Evolutionary conservation across 2,888 invertebrate species (phyloP).

Genomic region (Scaptomyza cyrtandrae): DNA sequence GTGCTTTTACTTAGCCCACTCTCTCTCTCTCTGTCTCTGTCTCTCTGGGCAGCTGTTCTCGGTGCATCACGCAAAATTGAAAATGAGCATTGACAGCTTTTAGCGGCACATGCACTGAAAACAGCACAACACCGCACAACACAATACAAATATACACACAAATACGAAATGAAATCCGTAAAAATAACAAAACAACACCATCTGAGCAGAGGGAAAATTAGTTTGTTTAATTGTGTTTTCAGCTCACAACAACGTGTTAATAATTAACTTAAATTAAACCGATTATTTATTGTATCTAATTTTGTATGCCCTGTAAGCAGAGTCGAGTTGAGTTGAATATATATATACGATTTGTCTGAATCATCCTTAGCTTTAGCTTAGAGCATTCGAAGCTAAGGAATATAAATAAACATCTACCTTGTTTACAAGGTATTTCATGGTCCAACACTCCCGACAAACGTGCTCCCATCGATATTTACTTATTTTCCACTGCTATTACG

Average conservation of each 20-base stretch:
- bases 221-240: constrained; percentile 41
- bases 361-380: not conserved
- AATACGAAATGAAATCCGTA: constrained; percentile 1
- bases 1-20: constrained; percentile 33
- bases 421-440: not conserved
- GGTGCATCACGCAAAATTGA: constrained; percentile 51
- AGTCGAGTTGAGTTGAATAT: no score
- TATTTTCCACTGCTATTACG: not conserved
- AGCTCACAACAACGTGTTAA: constrained; percentile 52
- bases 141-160: not conserved
- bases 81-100: constrained; percentile 51
- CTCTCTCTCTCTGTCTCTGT: constrained; percentile 31
- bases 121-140: not conserved
- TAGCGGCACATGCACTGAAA: constrained; percentile 28
- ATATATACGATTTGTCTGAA: not conserved
- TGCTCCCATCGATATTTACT: not conserved
- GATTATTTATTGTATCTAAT: constrained; percentile 11
- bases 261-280: constrained; percentile 54
- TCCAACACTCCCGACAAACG: not conserved
- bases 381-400: not conserved
- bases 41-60: constrained; percentile 49
- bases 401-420: no score
- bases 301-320: not conserved
- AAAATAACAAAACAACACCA: constrained; percentile 5
- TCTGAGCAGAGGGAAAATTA: constrained; percentile 30